phyloP scores from a whole-genome alignment of 2,888 invertebrate genomes.

The Philereme transversata region DNA sequence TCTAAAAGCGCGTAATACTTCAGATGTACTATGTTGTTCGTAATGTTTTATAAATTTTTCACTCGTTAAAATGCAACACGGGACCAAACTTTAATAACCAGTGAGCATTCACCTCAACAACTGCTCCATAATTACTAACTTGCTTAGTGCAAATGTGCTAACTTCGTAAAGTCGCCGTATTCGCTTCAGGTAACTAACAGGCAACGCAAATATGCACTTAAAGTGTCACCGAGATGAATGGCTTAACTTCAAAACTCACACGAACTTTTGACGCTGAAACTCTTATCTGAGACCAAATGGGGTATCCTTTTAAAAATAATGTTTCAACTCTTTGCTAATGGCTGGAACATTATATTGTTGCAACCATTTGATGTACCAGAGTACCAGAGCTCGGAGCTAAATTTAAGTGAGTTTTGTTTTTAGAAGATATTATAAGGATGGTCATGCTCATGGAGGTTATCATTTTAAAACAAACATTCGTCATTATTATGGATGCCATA shows the following conservation, averaged over 20 bases:
- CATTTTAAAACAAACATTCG: too few relatives aligned
- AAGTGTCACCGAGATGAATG: slow-evolving; percentile 70
- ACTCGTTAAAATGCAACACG: neutral
- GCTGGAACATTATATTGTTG: neutral
- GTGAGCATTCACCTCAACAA: neutral
- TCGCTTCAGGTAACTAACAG: slow-evolving; percentile 49
- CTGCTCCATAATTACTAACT: slow-evolving; percentile 11
- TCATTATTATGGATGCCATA: too few relatives aligned
- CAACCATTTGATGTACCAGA: too few relatives aligned
- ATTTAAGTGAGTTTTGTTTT: neutral
- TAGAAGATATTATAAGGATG: neutral
- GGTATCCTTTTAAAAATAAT: slow-evolving; percentile 28
- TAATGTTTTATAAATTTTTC: too few relatives aligned
- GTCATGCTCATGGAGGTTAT: too few relatives aligned
- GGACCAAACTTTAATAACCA: neutral
- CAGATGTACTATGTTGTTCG: too few relatives aligned
- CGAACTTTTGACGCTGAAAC: slow-evolving; percentile 53
- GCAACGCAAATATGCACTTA: slow-evolving; percentile 68
- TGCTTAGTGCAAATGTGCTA: slow-evolving; percentile 5
- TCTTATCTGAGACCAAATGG: slow-evolving; percentile 50
- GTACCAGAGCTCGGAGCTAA: neutral
- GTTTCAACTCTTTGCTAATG: neutral
- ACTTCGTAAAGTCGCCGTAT: slow-evolving; percentile 41
- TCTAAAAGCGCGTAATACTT: too few relatives aligned
- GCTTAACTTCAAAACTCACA: slow-evolving; percentile 53